Evolutionary conservation across 2,888 invertebrate genomes (phyloP).

Genomic region (Pyrrhosoma nymphula): DNA sequence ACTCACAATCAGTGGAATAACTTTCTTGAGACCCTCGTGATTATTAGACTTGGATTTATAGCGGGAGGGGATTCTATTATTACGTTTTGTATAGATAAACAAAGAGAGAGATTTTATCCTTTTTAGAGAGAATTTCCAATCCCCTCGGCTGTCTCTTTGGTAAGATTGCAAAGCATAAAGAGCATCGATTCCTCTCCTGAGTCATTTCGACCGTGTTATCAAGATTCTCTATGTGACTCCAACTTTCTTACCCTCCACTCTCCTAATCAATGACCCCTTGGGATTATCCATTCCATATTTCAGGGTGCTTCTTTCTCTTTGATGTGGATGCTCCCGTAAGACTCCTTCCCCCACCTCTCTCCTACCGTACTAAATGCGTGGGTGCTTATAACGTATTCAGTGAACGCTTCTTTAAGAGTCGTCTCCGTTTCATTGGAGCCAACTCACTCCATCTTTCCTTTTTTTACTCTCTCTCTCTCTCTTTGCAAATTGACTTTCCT

Average conservation of each 20-base stretch:
- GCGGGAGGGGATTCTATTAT: no score
- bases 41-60: no score
- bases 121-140: no score
- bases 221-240: not conserved
- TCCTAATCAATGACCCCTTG: not conserved
- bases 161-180: no score
- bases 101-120: no score
- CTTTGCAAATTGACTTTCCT: not conserved
- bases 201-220: not conserved
- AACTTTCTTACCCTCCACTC: not conserved
- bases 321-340: not conserved
- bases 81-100: no score
- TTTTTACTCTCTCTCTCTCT: not conserved
- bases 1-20: no score
- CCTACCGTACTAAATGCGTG: not conserved
- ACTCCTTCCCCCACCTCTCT: not conserved
- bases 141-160: no score
- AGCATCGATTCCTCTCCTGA: not conserved
- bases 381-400: slow-evolving; percentile 34
- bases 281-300: not conserved
- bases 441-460: not conserved
- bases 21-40: no score
- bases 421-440: not conserved
- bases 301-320: not conserved
- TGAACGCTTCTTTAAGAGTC: not conserved